Evolutionary conservation across 30 jellyfish, hydroid and myxozoan genomes (phyloP).

Genomic region (Catostylus mosaicus): DNA sequence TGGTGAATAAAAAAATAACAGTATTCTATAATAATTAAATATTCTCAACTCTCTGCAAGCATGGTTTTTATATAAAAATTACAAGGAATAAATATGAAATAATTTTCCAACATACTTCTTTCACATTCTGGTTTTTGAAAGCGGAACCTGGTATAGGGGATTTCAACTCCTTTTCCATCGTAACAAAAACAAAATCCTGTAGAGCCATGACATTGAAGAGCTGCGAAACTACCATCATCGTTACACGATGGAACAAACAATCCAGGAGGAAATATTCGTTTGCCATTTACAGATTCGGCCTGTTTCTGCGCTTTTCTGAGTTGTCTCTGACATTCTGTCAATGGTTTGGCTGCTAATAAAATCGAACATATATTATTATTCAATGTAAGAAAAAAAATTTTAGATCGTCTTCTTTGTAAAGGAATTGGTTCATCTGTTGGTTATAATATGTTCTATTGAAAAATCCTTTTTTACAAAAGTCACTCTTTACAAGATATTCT

Average conservation of each 20-base stretch:
- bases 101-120: constrained; percentile 29
- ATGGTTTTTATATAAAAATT: no score
- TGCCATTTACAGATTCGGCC: constrained; percentile 20
- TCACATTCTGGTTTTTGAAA: constrained; percentile 45
- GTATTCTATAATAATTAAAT: not conserved
- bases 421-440: no score
- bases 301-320: constrained; percentile 8
- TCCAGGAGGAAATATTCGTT: constrained; percentile 63
- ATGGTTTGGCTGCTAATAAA: not conserved
- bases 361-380: not conserved
- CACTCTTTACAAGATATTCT: no score
- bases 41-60: not conserved
- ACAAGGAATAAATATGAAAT: not conserved
- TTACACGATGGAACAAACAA: constrained; percentile 74
- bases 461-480: no score
- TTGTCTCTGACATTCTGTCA: constrained; percentile 35
- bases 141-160: constrained; percentile 45
- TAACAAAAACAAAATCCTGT: constrained; percentile 81
- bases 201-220: constrained; percentile 84
- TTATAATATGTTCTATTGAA: no score
- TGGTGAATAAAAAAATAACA: not conserved
- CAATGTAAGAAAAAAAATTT: no score
- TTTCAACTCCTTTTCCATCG: constrained; percentile 45
- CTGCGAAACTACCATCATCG: constrained; percentile 65
- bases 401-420: no score